Evolutionary conservation across 2,113 vertebrate species (phyloP).

Genomic region (Ptilorrhoa leucosticta): DNA sequence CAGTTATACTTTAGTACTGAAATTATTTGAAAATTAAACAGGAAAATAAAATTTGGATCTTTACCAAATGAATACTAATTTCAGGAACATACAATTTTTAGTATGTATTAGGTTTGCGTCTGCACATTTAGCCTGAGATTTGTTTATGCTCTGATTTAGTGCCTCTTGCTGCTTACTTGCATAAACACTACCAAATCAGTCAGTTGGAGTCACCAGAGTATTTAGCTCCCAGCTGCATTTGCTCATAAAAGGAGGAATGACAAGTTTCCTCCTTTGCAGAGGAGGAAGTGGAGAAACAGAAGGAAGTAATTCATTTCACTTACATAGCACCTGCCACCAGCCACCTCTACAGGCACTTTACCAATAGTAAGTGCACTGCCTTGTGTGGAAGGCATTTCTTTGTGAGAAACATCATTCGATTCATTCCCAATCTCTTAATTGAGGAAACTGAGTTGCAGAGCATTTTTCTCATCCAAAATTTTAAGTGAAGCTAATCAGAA

Average conservation of each 20-base stretch:
- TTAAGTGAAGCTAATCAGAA: not conserved
- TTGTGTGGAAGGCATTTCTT: not conserved
- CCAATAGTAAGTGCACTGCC: not conserved
- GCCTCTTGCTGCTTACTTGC: constrained; percentile 15
- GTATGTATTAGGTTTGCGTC: not conserved
- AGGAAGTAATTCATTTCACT: not conserved
- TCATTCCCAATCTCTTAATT: not conserved
- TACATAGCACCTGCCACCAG: not conserved
- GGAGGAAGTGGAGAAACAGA: not conserved
- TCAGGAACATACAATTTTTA: not conserved
- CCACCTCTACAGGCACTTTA: not conserved
- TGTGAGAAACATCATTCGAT: not conserved
- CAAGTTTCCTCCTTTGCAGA: not conserved
- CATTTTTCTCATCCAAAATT: not conserved
- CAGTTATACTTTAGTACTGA: constrained; percentile 25
- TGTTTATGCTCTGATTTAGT: constrained; percentile 39
- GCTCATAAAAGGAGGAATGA: constrained; percentile 15
- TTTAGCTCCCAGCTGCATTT: constrained; percentile 24
- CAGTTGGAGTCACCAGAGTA: not conserved
- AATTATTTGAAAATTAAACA: constrained; percentile 45
- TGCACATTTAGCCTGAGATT: constrained; percentile 16
- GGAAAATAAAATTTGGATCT: constrained; percentile 24
- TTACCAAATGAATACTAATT: constrained; percentile 13
- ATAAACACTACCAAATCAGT: constrained; percentile 37
- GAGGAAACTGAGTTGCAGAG: not conserved